These are phyloP conservation scores for Rhinolophus ferrumequinum DNA, from an alignment of 2,113 vertebrate genomes.

Conservation along the genomic window DNA sequence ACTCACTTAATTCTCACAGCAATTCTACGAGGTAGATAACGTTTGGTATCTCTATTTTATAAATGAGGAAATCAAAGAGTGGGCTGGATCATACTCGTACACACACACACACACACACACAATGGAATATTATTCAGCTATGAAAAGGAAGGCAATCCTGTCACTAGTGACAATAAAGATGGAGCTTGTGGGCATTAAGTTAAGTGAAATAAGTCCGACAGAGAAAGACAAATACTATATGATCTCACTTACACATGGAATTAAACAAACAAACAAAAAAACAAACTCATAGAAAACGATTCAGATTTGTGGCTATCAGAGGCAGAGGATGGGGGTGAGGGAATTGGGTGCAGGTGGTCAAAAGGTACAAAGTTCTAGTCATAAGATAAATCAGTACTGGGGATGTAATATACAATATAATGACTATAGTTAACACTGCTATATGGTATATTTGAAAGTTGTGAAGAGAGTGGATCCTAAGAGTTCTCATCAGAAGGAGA, in stretches of 20 bases:
- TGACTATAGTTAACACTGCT: background rate
- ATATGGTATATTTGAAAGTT: background rate
- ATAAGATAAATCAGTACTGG: background rate
- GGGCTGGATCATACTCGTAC: background rate
- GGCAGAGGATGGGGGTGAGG: background rate
- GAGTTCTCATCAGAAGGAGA: background rate
- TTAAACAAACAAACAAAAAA: background rate
- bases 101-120: background rate
- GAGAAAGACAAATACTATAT: background rate
- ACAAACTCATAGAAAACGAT: background rate
- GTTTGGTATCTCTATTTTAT: background rate
- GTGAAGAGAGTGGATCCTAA: background rate
- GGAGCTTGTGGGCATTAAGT: background rate
- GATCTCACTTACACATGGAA: background rate
- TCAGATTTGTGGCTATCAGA: background rate
- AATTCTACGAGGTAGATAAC: background rate
- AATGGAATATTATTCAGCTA: background rate
- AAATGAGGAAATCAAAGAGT: background rate
- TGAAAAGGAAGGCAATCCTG: background rate
- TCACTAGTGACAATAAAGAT: background rate
- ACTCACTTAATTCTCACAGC: background rate
- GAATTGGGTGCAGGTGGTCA: background rate
- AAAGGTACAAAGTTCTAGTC: background rate
- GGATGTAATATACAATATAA: background rate
- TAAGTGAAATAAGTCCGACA: background rate